Conservation (phyloP, 2,888 invertebrate genomes). For the Auanema sp. region DNA sequence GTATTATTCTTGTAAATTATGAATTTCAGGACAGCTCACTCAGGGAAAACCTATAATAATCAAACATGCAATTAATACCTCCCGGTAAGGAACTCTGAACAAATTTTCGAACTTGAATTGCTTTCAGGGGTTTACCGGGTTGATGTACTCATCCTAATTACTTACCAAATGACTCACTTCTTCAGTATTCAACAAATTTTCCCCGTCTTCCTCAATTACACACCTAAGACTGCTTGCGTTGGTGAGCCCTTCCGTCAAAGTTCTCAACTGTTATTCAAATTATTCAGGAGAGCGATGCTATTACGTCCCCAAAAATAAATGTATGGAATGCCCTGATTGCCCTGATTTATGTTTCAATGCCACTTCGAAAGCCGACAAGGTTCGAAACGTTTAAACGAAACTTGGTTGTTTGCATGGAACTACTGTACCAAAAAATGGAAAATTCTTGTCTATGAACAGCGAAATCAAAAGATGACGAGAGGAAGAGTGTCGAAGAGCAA, state of each 20-base stretch:
- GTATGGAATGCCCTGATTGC: constrained; percentile 31
- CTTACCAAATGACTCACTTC: constrained; percentile 46
- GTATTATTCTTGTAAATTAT: too few relatives aligned
- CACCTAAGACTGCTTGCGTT: constrained; percentile 39
- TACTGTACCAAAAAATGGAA: too few relatives aligned
- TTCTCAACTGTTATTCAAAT: neutral
- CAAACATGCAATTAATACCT: neutral
- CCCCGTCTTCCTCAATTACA: constrained; percentile 50
- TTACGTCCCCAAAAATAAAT: constrained; percentile 39
- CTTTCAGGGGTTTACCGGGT: constrained; percentile 42
- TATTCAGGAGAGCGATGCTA: constrained; percentile 33
- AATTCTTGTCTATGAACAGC: too few relatives aligned
- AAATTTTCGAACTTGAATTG: too few relatives aligned
- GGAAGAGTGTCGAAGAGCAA: neutral
- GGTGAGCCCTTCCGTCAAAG: constrained; percentile 1
- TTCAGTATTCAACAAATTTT: constrained; percentile 47
- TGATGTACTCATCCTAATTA: constrained; percentile 38
- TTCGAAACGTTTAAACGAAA: neutral
- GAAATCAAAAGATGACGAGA: constrained; percentile 5
- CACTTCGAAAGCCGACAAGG: constrained; percentile 10
- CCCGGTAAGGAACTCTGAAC: neutral
- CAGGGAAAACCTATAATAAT: too few relatives aligned
- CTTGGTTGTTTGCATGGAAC: neutral
- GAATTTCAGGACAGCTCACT: too few relatives aligned
- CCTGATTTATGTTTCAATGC: constrained; percentile 26